These are phyloP conservation scores for Ornithorhynchus anatinus DNA, from an alignment of 2,113 vertebrate genomes.

Conservation along the genomic window DNA sequence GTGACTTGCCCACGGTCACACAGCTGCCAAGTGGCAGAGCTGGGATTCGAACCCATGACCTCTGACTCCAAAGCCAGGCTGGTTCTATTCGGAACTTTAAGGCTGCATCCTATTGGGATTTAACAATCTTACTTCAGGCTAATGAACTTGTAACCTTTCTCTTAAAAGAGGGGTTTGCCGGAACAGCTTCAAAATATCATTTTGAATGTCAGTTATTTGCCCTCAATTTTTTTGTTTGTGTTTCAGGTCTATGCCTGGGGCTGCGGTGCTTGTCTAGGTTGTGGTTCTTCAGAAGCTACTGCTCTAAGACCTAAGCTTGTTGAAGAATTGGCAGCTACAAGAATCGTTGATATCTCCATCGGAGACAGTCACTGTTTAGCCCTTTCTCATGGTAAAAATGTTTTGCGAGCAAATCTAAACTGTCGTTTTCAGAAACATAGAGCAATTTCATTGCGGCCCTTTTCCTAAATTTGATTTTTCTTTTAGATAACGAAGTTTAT, in stretches of 20 bases:
- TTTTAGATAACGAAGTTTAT: slow-evolving; percentile 95
- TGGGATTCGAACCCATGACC: no score
- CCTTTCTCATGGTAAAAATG: slow-evolving; percentile 89
- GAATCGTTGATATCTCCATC: slow-evolving; percentile 96
- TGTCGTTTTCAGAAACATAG: neutral
- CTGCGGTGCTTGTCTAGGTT: slow-evolving; percentile 95
- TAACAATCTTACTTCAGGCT: no score
- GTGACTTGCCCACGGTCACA: no score
- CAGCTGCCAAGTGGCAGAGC: no score
- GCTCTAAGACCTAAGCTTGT: slow-evolving; percentile 91
- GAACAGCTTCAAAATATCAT: neutral
- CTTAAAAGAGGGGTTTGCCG: no score
- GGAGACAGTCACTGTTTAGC: slow-evolving; percentile 98
- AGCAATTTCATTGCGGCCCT: slow-evolving; percentile 23
- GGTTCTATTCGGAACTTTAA: no score
- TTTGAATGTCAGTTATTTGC: neutral
- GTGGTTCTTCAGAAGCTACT: slow-evolving; percentile 95
- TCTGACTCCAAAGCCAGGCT: no score
- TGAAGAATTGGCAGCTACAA: slow-evolving; percentile 92
- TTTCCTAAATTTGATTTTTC: slow-evolving; percentile 19
- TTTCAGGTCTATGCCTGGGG: slow-evolving; percentile 95
- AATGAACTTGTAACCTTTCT: no score
- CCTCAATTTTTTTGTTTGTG: slow-evolving; percentile 7
- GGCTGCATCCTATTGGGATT: no score
- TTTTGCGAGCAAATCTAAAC: neutral